phyloP scores from a whole-genome alignment of 2,797 vertebrate species.

The Bucorvus abyssinicus region DNA sequence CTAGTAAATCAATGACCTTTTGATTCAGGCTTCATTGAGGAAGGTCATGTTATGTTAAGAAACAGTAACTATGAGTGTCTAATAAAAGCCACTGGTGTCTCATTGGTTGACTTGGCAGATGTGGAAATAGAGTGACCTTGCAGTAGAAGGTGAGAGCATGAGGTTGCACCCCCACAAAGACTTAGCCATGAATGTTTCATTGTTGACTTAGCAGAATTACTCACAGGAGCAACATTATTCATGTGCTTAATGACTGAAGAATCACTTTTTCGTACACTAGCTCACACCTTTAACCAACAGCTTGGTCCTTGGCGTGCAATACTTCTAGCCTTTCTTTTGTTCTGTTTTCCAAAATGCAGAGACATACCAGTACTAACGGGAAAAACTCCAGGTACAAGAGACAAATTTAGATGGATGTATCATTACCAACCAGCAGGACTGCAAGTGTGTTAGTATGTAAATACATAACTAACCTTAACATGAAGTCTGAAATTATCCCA shows the following conservation, averaged over 20 bases:
- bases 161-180: background rate
- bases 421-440: background rate
- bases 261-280: fast-evolving
- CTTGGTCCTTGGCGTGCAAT: background rate
- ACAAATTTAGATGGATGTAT: background rate
- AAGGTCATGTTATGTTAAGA: conserved; percentile 19
- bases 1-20: conserved; percentile 46
- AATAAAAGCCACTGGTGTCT: conserved; percentile 26
- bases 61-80: background rate
- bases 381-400: background rate
- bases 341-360: background rate
- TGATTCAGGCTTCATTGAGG: conserved; percentile 17
- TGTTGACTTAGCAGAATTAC: background rate
- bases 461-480: background rate
- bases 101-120: background rate
- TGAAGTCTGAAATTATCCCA: background rate
- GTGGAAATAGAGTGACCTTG: conserved; percentile 17
- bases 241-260: background rate
- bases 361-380: background rate
- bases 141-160: background rate
- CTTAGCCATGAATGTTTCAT: background rate
- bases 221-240: background rate
- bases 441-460: background rate
- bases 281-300: background rate
- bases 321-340: background rate